Percentiles rank a stretch among this genome's conserved stretches.
Conservation (phyloP, 2,113 vertebrate species). For the Syngnathus floridae region DNA sequence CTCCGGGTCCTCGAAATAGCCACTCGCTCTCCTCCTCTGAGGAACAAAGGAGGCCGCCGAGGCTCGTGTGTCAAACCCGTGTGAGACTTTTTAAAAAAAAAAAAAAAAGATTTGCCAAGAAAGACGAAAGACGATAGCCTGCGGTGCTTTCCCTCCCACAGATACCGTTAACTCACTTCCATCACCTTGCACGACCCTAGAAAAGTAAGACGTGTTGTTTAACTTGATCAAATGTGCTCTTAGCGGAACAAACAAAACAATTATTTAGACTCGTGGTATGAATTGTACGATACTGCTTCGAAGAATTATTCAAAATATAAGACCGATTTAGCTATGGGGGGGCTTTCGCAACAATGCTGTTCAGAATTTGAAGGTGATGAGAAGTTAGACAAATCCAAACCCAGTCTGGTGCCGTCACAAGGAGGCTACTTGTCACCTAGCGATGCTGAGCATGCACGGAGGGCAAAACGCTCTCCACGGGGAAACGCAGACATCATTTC, state of each 20-base stretch:
- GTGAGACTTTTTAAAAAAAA: not conserved
- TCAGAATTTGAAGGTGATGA: not conserved
- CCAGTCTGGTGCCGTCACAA: slow-evolving; percentile 39
- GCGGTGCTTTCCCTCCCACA: slow-evolving; percentile 11
- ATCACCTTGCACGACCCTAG: slow-evolving; percentile 1
- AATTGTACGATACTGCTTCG: not conserved
- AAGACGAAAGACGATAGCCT: slow-evolving; percentile 6
- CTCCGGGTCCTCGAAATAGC: slow-evolving; percentile 20
- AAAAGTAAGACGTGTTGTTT: not conserved
- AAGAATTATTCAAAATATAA: not conserved
- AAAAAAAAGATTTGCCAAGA: not conserved
- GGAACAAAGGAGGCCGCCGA: slow-evolving; percentile 20
- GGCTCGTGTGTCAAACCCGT: slow-evolving; percentile 10
- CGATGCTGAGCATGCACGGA: slow-evolving; percentile 62
- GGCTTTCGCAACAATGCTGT: too few relatives aligned
- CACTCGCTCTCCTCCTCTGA: slow-evolving; percentile 14
- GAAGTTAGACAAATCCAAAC: not conserved
- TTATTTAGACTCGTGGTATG: not conserved
- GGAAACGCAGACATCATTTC: slow-evolving; percentile 40
- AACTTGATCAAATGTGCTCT: not conserved
- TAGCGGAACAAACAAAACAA: not conserved
- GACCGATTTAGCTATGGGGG: too few relatives aligned
- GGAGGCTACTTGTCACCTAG: slow-evolving; percentile 53
- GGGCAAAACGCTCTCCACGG: slow-evolving; percentile 15
- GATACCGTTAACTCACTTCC: not conserved